Percentiles rank a stretch among this genome's conserved stretches.
These are phyloP conservation scores for Dolichoris vasculosae DNA, from an alignment of 1,140 invertebrate genomes.

Conservation along the genomic window DNA sequence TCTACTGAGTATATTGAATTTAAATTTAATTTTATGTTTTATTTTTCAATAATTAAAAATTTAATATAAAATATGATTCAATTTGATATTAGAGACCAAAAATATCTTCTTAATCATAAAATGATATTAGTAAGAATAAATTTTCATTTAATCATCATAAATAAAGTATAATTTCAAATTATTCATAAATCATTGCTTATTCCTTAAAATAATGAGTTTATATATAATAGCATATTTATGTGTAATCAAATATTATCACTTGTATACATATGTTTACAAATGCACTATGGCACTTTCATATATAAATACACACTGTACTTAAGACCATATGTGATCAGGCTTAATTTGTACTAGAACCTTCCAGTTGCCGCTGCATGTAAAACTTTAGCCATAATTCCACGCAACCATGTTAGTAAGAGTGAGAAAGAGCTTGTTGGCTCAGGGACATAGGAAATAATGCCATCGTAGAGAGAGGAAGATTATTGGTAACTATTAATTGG, in stretches of 20 bases:
- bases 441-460: conserved; percentile 54
- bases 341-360: not conserved
- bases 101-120: no score
- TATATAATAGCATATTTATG: not conserved
- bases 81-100: no score
- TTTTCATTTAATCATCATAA: no score
- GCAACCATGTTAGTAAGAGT: not conserved
- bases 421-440: not conserved
- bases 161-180: not conserved
- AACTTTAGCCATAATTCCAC: conserved; percentile 53
- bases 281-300: not conserved
- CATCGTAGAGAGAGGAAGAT: conserved; percentile 53
- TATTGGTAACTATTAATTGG: conserved; percentile 57
- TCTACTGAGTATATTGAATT: no score
- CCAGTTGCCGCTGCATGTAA: conserved; percentile 2
- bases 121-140: no score
- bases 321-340: conserved; percentile 22
- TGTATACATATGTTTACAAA: not conserved
- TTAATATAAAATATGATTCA: no score
- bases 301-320: not conserved
- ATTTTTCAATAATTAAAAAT: no score
- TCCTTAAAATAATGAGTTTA: not conserved
- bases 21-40: no score
- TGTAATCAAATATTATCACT: not conserved
- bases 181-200: not conserved